Base-by-base conservation (phyloP, 2,797 vertebrate species). In the Gallirallus australis region DNA sequence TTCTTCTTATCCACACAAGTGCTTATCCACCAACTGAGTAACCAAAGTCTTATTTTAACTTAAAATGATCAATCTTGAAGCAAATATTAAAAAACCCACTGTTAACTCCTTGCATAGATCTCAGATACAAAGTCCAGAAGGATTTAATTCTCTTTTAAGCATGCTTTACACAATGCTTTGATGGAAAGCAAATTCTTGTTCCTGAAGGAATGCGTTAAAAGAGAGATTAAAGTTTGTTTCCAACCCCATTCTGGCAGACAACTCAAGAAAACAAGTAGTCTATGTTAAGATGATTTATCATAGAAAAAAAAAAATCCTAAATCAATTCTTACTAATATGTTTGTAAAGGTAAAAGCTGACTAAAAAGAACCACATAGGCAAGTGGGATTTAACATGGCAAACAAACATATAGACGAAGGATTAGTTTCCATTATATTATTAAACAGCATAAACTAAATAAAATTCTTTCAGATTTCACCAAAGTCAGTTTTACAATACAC, bases 181-280 rank as follows among this genome's bases (percentile, higher is more conserved):
- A 95, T 94, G 80, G 61, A 96, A 97, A 90, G 87, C 85, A 95
- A 96, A 92, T 96, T 96, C 96, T 79, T 94, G 40, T 35, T 91
- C 78, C 50, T 93, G 94, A 86, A 96, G 75, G 91, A 97, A 96
- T 93, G 90, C 88, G 93, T 97, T 97, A 95, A 93, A 91, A 95
- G 68, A 93, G 57, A 94, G 88, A 97, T 91, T 93, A 95, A 91
- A 96, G 91, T 94, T 96, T 85, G 92, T 91, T 94, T 92, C 92
- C 89, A 94, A 52, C 30, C 54, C 89, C 0, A 8, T 72, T 72
- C 72, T 94, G 95, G 91, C 97, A 97, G 91, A 94, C 89, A 85
- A 89, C 89, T 96, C 90, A 94, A 89, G 89, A 91, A 97, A 95
- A 95, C 91, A 96, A 95, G 89, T 73, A 96, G 87, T 80, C 14